A percentile compares a stretch with the other conserved stretches of the same genome.
Conservation (phyloP, 2,888 invertebrate species). For the Stratiomys singularior region DNA sequence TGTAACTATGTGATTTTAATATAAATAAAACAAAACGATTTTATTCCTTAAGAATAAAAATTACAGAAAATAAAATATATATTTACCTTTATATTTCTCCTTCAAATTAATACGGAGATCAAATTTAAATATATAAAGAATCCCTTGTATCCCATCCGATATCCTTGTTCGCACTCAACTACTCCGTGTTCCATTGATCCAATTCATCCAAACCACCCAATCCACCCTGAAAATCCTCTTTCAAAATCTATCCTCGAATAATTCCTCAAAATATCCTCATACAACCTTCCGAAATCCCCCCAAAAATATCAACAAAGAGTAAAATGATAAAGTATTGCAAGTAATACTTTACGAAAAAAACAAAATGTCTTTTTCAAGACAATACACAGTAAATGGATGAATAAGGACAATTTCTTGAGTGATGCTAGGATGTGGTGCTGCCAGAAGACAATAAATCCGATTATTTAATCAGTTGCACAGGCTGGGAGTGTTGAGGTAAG, state of each 20-base stretch:
- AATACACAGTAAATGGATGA: too few relatives aligned
- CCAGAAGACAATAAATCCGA: too few relatives aligned
- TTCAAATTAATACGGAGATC: constrained; percentile 5
- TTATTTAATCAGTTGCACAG: too few relatives aligned
- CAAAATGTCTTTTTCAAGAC: constrained; percentile 46
- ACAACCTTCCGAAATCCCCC: constrained; percentile 53
- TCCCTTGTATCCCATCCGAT: constrained; percentile 19
- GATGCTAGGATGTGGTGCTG: too few relatives aligned
- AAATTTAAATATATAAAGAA: constrained; percentile 37
- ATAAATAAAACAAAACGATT: constrained; percentile 47
- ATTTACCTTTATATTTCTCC: constrained; percentile 46
- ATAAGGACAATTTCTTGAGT: too few relatives aligned
- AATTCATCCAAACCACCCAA: neutral
- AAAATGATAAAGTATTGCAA: constrained; percentile 46
- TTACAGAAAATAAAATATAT: constrained; percentile 32
- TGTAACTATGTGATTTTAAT: constrained; percentile 47
- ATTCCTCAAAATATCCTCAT: constrained; percentile 10
- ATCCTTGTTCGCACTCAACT: neutral
- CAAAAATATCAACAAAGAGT: constrained; percentile 60
- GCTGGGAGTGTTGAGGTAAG: too few relatives aligned
- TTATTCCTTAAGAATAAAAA: constrained; percentile 47
- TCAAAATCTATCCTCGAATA: neutral
- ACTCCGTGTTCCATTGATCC: too few relatives aligned
- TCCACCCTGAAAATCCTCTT: neutral
- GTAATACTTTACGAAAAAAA: neutral